phyloP scores from a whole-genome alignment of 1,140 invertebrate genomes.

The Platyura marginata region DNA sequence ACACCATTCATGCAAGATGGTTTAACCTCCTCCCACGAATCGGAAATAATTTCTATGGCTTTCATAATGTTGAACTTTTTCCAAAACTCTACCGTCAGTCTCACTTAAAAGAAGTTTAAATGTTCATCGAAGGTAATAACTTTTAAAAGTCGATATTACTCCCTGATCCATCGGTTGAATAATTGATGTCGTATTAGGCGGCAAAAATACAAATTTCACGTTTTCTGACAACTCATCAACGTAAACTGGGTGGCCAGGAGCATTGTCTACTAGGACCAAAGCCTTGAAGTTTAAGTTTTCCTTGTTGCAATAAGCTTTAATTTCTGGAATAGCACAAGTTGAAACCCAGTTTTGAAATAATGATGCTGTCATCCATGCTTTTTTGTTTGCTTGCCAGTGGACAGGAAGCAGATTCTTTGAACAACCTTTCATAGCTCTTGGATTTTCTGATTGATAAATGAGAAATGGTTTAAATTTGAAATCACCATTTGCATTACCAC shows the following conservation, averaged over 20 bases:
- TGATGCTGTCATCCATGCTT: conserved; percentile 18
- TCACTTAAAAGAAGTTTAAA: too few species aligned
- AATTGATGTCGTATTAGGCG: conserved; percentile 17
- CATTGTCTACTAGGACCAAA: conserved; percentile 16
- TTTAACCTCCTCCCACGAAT: too few species aligned
- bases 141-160: conserved; percentile 20
- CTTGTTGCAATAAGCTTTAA: conserved; percentile 11
- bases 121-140: too few species aligned
- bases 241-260: conserved; percentile 12
- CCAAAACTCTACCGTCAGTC: too few species aligned
- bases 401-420: conserved; percentile 18
- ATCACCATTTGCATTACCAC: conserved; percentile 24
- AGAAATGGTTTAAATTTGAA: conserved; percentile 24
- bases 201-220: conserved; percentile 13
- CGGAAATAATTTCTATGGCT: too few species aligned
- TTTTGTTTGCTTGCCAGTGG: conserved; percentile 20
- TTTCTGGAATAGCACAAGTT: conserved; percentile 13
- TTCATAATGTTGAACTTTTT: too few species aligned
- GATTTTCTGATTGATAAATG: conserved; percentile 24
- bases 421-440: conserved; percentile 22
- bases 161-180: conserved; percentile 23
- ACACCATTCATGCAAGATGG: too few species aligned
- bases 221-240: conserved; percentile 8
- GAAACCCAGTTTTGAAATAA: conserved; percentile 19
- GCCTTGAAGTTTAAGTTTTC: conserved; percentile 8